Conservation (phyloP, 1,140 invertebrate species). For the Maconellicoccus hirsutus region DNA sequence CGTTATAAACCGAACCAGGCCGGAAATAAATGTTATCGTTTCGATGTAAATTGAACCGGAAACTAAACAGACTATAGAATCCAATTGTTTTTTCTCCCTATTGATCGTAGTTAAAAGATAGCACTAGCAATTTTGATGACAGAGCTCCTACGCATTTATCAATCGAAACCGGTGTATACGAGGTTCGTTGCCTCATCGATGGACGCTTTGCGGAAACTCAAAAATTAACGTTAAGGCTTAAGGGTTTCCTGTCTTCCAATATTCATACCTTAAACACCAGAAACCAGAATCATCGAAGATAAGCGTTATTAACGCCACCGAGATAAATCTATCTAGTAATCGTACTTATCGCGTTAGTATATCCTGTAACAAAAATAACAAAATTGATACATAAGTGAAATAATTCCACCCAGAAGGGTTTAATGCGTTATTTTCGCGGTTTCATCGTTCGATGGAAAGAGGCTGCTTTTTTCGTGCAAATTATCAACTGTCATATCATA, state of each 20-base stretch:
- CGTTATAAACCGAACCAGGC: not conserved
- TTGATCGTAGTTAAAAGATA: constrained; percentile 12
- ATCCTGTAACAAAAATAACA: too few relatives aligned
- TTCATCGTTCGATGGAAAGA: too few relatives aligned
- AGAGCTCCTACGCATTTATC: constrained; percentile 18
- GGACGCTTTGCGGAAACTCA: constrained; percentile 5
- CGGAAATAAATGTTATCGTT: constrained; percentile 21
- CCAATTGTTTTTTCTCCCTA: constrained; percentile 20
- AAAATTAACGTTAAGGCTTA: not conserved
- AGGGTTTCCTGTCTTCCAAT: not conserved
- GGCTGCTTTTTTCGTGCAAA: too few relatives aligned
- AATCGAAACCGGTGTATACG: constrained; percentile 18
- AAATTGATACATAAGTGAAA: too few relatives aligned
- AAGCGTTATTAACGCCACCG: too few relatives aligned
- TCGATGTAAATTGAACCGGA: constrained; percentile 18
- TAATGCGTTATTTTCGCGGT: too few relatives aligned
- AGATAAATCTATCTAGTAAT: too few relatives aligned
- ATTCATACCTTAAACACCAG: too few relatives aligned
- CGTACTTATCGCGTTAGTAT: too few relatives aligned
- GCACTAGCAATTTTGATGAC: constrained; percentile 11
- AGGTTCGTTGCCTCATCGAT: constrained; percentile 16
- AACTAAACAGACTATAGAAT: constrained; percentile 20
- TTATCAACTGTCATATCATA: too few relatives aligned
- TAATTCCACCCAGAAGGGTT: too few relatives aligned
- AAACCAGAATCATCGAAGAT: too few relatives aligned